Evolutionary conservation across 2,888 invertebrate species (phyloP).

Genomic region (Tetanocera ferruginea): DNA sequence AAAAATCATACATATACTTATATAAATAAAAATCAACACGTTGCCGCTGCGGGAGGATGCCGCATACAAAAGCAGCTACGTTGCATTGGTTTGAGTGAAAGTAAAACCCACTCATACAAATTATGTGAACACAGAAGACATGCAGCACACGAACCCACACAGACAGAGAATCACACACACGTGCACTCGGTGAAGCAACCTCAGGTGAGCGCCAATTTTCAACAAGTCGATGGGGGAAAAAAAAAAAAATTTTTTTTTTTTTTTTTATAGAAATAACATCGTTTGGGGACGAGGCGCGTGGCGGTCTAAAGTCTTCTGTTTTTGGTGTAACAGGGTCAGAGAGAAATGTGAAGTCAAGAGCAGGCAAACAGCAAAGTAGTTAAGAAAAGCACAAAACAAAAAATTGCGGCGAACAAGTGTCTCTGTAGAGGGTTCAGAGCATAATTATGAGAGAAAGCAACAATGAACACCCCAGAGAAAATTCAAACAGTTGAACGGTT

Average conservation of each 20-base stretch:
- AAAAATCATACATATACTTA: background rate
- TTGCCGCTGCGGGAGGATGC: background rate
- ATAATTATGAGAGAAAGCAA: no score
- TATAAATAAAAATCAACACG: constrained; percentile 24
- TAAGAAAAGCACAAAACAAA: background rate
- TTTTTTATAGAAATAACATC: background rate
- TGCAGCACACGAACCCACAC: background rate
- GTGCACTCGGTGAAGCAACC: background rate
- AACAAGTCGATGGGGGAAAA: constrained; percentile 18
- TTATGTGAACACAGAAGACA: background rate
- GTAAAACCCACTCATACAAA: background rate
- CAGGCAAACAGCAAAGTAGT: background rate
- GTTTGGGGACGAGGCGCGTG: background rate
- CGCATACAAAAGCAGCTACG: background rate
- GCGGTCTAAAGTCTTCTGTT: background rate
- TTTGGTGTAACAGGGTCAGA: background rate
- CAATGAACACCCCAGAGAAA: no score
- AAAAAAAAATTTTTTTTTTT: background rate
- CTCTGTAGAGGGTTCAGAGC: no score
- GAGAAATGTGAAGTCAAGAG: background rate
- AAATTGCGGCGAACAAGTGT: background rate
- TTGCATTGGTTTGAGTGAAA: background rate
- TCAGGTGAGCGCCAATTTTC: constrained; percentile 30
- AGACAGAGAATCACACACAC: background rate
- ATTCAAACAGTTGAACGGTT: no score